Percentiles rank a stretch among this genome's conserved stretches.
Conservation (phyloP, 2,797 vertebrate species). For the Mionectes olivaceus region DNA sequence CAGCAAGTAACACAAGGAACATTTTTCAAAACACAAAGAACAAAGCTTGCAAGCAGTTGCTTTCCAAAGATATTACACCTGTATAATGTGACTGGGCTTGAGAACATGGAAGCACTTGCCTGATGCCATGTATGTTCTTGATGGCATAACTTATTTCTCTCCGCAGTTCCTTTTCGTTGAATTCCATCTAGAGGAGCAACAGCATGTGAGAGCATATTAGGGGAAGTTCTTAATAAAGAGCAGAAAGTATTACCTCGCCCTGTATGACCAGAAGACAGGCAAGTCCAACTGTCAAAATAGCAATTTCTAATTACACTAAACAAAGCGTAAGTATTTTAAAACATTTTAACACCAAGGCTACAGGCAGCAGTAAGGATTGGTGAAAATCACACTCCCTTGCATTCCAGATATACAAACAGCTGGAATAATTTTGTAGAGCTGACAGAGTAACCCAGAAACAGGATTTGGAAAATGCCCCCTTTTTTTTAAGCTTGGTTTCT, state of each 20-base stretch:
- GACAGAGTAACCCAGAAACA: neutral
- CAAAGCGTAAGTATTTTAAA: neutral
- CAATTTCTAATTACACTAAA: neutral
- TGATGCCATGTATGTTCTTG: slow-evolving; percentile 95
- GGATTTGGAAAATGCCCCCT: neutral
- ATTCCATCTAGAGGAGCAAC: slow-evolving; percentile 84
- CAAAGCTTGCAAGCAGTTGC: neutral
- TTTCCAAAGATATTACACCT: neutral
- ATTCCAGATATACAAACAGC: neutral
- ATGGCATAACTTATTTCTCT: slow-evolving; percentile 94
- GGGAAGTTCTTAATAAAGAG: neutral
- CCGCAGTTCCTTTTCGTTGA: slow-evolving; percentile 89
- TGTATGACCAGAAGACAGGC: neutral
- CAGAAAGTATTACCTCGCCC: neutral
- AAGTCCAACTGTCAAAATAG: neutral
- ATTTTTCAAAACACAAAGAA: neutral
- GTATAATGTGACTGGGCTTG: neutral
- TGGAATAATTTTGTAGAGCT: neutral
- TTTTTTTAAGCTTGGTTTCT: neutral
- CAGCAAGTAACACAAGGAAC: neutral
- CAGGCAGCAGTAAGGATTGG: neutral
- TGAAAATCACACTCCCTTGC: neutral
- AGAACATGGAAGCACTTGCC: slow-evolving; percentile 76
- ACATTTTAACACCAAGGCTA: neutral
- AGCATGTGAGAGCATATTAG: neutral